Evolutionary conservation across 1,140 invertebrate genomes (phyloP), one percentile per base, ranked within the genome.

Genomic region (Mercenaria mercenaria): DNA sequence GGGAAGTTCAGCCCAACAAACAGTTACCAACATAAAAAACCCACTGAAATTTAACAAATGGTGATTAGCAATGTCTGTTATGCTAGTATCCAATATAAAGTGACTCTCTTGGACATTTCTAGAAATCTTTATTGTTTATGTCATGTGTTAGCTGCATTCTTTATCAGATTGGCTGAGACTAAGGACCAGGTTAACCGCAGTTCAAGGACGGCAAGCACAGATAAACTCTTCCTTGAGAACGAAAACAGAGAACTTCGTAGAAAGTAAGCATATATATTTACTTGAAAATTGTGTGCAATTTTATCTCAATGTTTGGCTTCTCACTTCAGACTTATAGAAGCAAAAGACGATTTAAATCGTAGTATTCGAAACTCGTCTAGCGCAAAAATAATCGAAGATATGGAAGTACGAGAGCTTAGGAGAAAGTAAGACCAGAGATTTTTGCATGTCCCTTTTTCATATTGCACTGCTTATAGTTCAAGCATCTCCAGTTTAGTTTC

Each of bases 381-480:
- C 90, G 95, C 95, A 64, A 95, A 95, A 91, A 95, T 96, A 94
- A 95, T 95, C 72, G 90, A 92, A 37, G 95, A 95, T 72, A 92
- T 93, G 74, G 95, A 96, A 91, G 91, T 94, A 67, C 85, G 93
- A 47, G 95, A 96, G 39, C 92, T 95, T 15, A 91, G 94, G 64
- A 92, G 93, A 89, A 95, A 95, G 95, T 96, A 93, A 94, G 95
- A 82, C n/a, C 39, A 59, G 26, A 88, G 11, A 52, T 83, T 77
- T 80, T 81, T 67, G 85, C 85, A 79, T 88, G 76, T 43, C 64
- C 83, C 56, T 39, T 72, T 72, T 83, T 72, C 67, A 32, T 82
- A 59, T 83, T 82, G 61, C 80, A 83, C 80, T 67, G 76, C 56
- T 67, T 88, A 20, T 37, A 72, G 67, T 85, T 61, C 11, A 47